A percentile compares a stretch with the other conserved stretches of the same genome.
These are phyloP conservation scores for Tribolium castaneum DNA, from an alignment of 1,140 invertebrate genomes.

Conservation along the genomic window DNA sequence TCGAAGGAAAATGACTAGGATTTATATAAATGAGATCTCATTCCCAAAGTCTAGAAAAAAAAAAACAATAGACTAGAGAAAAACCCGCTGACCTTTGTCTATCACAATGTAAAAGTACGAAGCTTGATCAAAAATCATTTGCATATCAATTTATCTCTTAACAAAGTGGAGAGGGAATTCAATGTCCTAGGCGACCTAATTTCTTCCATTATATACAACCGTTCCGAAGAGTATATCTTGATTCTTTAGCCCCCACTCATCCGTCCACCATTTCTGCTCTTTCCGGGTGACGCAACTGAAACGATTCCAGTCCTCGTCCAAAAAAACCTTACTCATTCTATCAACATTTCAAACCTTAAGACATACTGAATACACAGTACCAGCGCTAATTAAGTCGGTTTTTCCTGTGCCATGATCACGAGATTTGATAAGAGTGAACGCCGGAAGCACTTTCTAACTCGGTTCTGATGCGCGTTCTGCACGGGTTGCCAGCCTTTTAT, in stretches of 20 bases:
- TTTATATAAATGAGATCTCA: not conserved
- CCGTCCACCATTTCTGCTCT: not conserved
- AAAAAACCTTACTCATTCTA: not conserved
- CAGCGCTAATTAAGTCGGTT: conserved; percentile 24
- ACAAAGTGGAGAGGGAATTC: not conserved
- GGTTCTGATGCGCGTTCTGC: conserved; percentile 22
- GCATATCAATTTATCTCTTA: not conserved
- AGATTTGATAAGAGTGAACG: conserved; percentile 34
- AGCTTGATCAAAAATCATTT: not conserved
- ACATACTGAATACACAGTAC: not conserved
- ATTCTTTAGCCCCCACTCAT: not conserved
- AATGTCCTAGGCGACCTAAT: not conserved
- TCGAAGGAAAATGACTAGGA: no score
- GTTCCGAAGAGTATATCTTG: not conserved
- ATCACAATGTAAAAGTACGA: not conserved
- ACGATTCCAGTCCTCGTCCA: not conserved
- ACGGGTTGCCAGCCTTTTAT: conserved; percentile 29
- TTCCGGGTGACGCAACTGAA: not conserved
- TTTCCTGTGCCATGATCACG: conserved; percentile 22
- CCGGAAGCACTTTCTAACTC: conserved; percentile 42
- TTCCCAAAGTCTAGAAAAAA: not conserved
- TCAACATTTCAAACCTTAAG: not conserved
- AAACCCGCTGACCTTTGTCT: not conserved
- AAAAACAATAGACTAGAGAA: not conserved
- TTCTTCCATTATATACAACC: not conserved